phyloP scores from a whole-genome alignment of 1,140 invertebrate species.

The Aphaenogaster rudis region DNA sequence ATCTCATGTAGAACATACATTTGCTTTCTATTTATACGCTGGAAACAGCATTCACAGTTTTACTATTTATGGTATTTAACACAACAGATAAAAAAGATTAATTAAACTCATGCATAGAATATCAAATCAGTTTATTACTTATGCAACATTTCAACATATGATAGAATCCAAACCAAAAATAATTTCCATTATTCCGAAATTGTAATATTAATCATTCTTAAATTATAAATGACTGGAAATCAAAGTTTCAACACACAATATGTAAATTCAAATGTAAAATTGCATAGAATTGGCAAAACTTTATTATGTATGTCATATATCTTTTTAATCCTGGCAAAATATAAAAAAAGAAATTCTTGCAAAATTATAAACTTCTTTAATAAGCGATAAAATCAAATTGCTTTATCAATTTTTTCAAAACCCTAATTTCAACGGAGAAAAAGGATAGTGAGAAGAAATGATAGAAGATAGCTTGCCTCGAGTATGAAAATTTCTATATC shows the following conservation, averaged over 20 bases:
- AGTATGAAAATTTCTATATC: not conserved
- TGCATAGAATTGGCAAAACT: not conserved
- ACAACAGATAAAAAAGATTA: not conserved
- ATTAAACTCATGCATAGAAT: not conserved
- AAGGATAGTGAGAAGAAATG: not conserved
- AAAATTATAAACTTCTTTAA: not conserved
- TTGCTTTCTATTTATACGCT: not conserved
- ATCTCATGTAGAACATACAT: not conserved
- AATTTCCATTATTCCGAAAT: not conserved
- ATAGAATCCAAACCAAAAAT: not conserved
- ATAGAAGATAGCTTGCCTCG: not conserved
- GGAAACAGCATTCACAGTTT: not conserved
- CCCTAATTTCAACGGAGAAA: not conserved
- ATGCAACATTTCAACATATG: not conserved
- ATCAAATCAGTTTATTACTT: not conserved
- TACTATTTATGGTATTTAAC: not conserved
- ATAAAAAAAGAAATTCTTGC: not conserved
- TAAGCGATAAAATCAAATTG: not conserved
- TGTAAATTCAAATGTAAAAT: not conserved
- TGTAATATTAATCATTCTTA: not conserved
- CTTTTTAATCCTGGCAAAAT: not conserved
- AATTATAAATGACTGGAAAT: not conserved
- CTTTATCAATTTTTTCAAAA: slow-evolving; percentile 17
- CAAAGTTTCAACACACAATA: not conserved
- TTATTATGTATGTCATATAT: not conserved